Conservation (phyloP, 2,888 invertebrate species). For the Andrena marginata region DNA sequence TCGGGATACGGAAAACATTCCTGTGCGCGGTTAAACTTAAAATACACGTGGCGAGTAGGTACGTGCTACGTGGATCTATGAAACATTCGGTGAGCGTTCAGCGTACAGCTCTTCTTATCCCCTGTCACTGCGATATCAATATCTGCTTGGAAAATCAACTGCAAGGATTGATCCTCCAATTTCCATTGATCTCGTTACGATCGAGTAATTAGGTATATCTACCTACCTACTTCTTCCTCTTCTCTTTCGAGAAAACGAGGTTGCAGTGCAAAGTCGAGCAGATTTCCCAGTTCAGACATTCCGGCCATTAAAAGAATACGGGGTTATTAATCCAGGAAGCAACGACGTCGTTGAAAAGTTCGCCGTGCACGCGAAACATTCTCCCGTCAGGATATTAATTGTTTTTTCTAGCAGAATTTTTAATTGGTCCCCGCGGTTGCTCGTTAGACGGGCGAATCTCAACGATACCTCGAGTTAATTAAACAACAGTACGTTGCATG, state of each 20-base stretch:
- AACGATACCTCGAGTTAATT: slow-evolving; percentile 43
- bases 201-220: too few species aligned
- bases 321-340: slow-evolving; percentile 57
- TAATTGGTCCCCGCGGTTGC: slow-evolving; percentile 56
- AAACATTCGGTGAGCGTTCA: too few species aligned
- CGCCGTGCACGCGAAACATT: slow-evolving; percentile 28
- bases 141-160: too few species aligned
- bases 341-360: slow-evolving; percentile 20
- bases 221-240: not conserved
- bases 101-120: too few species aligned
- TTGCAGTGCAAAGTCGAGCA: not conserved
- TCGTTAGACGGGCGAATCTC: slow-evolving; percentile 30
- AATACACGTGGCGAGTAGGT: not conserved
- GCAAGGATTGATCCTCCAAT: too few species aligned
- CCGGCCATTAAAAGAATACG: slow-evolving; percentile 44
- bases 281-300: not conserved
- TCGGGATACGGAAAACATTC: slow-evolving; percentile 36
- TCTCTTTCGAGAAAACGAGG: not conserved
- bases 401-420: slow-evolving; percentile 56
- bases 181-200: too few species aligned
- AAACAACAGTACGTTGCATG: slow-evolving; percentile 17
- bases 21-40: slow-evolving; percentile 19
- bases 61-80: not conserved
- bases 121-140: too few species aligned
- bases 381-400: slow-evolving; percentile 52